Base-by-base conservation (phyloP, 2,797 vertebrate genomes). In the Chrosomus eos region DNA sequence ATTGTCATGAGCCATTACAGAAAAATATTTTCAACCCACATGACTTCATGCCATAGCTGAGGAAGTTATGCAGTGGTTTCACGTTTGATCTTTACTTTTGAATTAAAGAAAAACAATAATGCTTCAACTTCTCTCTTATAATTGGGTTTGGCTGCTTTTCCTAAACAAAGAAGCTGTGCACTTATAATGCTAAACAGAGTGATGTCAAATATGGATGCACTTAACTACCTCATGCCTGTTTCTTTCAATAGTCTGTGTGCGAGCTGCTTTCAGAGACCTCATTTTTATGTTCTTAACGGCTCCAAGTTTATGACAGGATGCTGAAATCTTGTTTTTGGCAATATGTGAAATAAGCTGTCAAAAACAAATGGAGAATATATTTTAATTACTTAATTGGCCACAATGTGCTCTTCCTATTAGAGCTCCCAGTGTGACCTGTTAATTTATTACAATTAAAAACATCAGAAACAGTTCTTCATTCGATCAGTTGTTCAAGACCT, bases 191-290 rank as follows among this genome's bases (percentile, higher is more conserved):
- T 55, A 67, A 83, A 66, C 45, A 26, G 81, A 28, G 31, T 28
- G 16, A 75, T 83, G 60, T 66, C 10, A 31, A 67, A 77, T 83
- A 43, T 68, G 73, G 82, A 83, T 76, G 10, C 45, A 74, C 55
- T 74, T 74, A 33, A 55, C 62, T 28, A 33, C 33, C 64, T 76
- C 82, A 43, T 40, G 62, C n/a, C 81, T 76, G 53, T 84, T 43
- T 33, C 68, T 78, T 38, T 83, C 45, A 82, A 90, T 62, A 16
- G 16, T 43, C 48, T 66, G 23, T 67, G 71, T 78, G 14, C 16
- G 19, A 77, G 62, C 43, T 53, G 21, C 45, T 67, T 76, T 83
- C 28, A 53, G 40, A 83, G 8, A 74, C 71, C 40, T 53, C 0
- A 14, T 26, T 75, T 73, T 48, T 28, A 55, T 28, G 13, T n/a